Percentiles rank a stretch among this genome's conserved stretches.
Evolutionary conservation across 2,113 vertebrate species (phyloP).

Genomic region (Camelus dromedarius): DNA sequence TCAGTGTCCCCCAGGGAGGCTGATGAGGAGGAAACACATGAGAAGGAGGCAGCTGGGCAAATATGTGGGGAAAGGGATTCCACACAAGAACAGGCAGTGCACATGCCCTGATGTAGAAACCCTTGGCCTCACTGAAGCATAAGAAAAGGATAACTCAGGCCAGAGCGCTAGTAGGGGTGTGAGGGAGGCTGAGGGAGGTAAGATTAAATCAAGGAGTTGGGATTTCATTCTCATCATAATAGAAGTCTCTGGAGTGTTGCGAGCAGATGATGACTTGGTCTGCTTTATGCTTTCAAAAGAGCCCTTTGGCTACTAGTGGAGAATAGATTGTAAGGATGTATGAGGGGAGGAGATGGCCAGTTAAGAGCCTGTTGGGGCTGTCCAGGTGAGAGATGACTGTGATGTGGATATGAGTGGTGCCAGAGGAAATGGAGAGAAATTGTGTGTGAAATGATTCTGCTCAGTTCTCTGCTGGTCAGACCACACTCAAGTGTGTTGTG

Average conservation of each 20-base stretch:
- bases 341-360: neutral
- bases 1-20: neutral
- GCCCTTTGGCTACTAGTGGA: neutral
- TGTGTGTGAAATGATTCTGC: neutral
- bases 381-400: neutral
- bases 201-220: neutral
- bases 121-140: neutral
- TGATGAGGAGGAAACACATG: neutral
- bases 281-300: neutral
- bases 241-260: neutral
- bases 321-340: neutral
- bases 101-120: neutral
- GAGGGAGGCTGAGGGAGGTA: neutral
- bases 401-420: too few relatives aligned
- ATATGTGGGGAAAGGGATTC: neutral
- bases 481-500: neutral
- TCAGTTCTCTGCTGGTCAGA: neutral
- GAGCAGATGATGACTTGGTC: neutral
- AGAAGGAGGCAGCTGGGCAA: neutral
- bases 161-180: neutral
- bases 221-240: neutral
- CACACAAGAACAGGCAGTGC: neutral
- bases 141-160: neutral
- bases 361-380: neutral
- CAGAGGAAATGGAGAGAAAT: neutral